phyloP scores from a whole-genome alignment of 2,113 vertebrate species.

The Cichladusa arquata region DNA sequence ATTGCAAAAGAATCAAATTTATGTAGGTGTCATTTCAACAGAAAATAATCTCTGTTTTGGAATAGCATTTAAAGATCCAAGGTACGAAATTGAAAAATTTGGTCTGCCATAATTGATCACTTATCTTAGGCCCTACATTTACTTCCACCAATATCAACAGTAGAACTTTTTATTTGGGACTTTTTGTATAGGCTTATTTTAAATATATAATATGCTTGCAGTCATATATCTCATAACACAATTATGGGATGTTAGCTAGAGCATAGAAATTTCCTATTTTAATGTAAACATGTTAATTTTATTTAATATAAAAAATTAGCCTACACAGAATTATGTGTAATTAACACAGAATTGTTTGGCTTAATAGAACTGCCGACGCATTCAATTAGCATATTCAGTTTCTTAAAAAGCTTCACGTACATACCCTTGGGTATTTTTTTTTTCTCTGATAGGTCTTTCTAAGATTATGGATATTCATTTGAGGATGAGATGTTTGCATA shows the following conservation, averaged over 20 bases:
- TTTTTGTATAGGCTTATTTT: background rate
- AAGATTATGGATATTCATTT: conserved; percentile 13
- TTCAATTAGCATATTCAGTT: background rate
- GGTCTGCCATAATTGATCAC: background rate
- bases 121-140: background rate
- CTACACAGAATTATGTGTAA: background rate
- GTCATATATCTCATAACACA: background rate
- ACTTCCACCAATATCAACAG: background rate
- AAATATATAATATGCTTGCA: background rate
- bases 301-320: background rate
- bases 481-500: conserved; percentile 12
- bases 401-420: background rate
- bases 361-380: background rate
- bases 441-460: background rate
- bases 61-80: background rate
- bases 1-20: background rate
- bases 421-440: background rate
- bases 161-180: background rate
- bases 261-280: background rate
- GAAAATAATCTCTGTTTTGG: background rate
- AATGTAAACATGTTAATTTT: background rate
- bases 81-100: background rate
- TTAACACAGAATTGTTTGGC: background rate
- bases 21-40: background rate
- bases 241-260: background rate